Percentiles rank a stretch among this genome's conserved stretches.
Evolutionary conservation across 2,888 invertebrate genomes (phyloP).

Genomic region (Xylophagus ater): DNA sequence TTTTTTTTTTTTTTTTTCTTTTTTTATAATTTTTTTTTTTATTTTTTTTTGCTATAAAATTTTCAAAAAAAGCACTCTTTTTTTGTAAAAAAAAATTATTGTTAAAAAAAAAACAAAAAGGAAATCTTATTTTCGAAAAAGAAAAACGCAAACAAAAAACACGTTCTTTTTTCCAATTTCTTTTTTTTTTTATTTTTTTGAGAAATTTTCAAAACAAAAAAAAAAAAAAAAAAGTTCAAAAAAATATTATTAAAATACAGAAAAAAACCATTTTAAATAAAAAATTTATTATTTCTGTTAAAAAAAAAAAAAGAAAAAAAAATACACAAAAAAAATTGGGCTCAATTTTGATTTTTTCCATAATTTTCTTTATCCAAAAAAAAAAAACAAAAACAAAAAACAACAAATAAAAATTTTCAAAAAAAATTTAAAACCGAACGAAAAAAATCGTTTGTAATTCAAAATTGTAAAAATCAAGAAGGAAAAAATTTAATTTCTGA

Average conservation of each 20-base stretch:
- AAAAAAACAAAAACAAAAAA: conserved; percentile 4
- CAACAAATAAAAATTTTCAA: not conserved
- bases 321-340: conserved; percentile 15
- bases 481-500: too few relatives aligned
- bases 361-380: not conserved
- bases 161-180: too few relatives aligned
- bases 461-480: conserved; percentile 4
- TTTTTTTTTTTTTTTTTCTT: not conserved
- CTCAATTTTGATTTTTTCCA: conserved; percentile 15
- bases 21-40: conserved; percentile 1
- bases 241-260: not conserved
- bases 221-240: conserved; percentile 3
- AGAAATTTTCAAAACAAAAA: not conserved
- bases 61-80: too few relatives aligned
- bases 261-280: not conserved
- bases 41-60: conserved; percentile 2
- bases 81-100: not conserved
- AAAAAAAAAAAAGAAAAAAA: not conserved
- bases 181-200: conserved; percentile 1
- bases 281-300: not conserved
- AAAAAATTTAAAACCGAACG: not conserved
- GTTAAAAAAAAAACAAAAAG: not conserved
- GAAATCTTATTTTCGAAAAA: not conserved
- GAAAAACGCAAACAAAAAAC: not conserved
- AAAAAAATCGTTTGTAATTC: conserved; percentile 1